Base-by-base conservation (phyloP, 1,140 invertebrate species). In the Ooceraea biroi region DNA sequence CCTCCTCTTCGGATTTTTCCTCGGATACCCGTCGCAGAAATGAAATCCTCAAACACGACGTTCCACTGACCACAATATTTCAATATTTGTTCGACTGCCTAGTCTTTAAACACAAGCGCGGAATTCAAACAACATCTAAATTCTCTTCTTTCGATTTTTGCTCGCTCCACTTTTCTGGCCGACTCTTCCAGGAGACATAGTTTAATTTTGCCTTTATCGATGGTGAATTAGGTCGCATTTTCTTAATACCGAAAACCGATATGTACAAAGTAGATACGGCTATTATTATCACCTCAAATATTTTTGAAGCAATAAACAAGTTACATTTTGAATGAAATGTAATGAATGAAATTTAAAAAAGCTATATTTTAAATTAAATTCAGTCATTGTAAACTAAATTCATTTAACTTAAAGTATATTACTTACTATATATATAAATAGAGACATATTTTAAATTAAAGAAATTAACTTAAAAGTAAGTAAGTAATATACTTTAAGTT, bases 1-100 rank as follows among this genome's bases (percentile, higher is more conserved):
- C 27, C n/a, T 57, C 27, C 30, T 41, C 22, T 4, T 58, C 52
- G 46, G 25, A 63, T 17, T 63, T 63, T 63, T 17, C n/a, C 60
- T 41, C 60, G 30, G 30, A 69, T 69, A 78, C 41, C 36, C 27
- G 14, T 14, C 44, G 22, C 10, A 46, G 65, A 78, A 66, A 55
- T 78, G 65, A 80, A 80, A 71, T 58, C 63, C 41, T 68, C 48
- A 57, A 78, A 57, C 30, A 55, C 41, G 74, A 68, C 22, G 36
- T 69, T 22, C 50, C 17, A 14, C 25, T 58, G 58, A 50, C 52
- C 73, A 44, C 36, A 52, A 57, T 69, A 69, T 78, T 69, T 22
- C 50, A 46, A 78, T 69, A 78, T 78, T 66, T 52, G 41, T 19
- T 58, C 36, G 50, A 14, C n/a, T 25, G 30, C 30, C 30, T 78